These are phyloP conservation scores for Pachyseris speciosa DNA, from an alignment of 64 coral and sea anemone species.

Conservation along the genomic window DNA sequence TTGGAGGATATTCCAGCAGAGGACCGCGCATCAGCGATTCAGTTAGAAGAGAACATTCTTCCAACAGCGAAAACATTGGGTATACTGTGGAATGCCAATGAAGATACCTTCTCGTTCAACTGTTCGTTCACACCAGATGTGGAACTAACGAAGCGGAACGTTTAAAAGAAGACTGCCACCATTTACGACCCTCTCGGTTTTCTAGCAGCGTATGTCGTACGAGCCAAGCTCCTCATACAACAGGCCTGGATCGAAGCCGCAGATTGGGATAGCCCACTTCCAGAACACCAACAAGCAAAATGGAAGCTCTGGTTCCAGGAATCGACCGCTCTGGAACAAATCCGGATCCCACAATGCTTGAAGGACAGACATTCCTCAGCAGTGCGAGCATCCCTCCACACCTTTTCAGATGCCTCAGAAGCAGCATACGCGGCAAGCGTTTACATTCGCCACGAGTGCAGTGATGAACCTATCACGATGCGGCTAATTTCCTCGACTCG, in stretches of 20 bases:
- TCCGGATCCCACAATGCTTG: slow-evolving; percentile 64
- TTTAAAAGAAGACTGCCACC: slow-evolving; percentile 54
- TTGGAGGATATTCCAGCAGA: slow-evolving; percentile 3
- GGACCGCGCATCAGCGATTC: slow-evolving; percentile 46
- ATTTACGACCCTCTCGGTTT: slow-evolving; percentile 67
- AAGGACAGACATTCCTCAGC: slow-evolving; percentile 5
- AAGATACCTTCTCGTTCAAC: slow-evolving; percentile 48
- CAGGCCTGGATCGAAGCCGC: slow-evolving; percentile 26
- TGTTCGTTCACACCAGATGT: slow-evolving; percentile 16
- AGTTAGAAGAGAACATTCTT: slow-evolving; percentile 59
- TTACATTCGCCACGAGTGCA: slow-evolving; percentile 52
- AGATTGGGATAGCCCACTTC: slow-evolving; percentile 43
- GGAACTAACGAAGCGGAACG: slow-evolving; percentile 67
- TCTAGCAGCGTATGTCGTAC: slow-evolving; percentile 43
- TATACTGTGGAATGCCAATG: slow-evolving; percentile 44
- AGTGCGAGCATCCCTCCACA: slow-evolving; percentile 38
- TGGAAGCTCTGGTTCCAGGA: slow-evolving; percentile 62
- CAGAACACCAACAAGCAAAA: background rate
- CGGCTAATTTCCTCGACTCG: slow-evolving; percentile 43
- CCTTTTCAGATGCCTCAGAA: slow-evolving; percentile 53
- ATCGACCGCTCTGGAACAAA: slow-evolving; percentile 24
- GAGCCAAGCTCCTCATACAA: slow-evolving; percentile 60
- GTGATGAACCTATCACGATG: slow-evolving; percentile 4
- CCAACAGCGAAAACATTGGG: slow-evolving; percentile 68
- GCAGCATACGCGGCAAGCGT: slow-evolving; percentile 55